phyloP scores from a whole-genome alignment of 2,888 invertebrate genomes.

The Darwinula stevensoni region DNA sequence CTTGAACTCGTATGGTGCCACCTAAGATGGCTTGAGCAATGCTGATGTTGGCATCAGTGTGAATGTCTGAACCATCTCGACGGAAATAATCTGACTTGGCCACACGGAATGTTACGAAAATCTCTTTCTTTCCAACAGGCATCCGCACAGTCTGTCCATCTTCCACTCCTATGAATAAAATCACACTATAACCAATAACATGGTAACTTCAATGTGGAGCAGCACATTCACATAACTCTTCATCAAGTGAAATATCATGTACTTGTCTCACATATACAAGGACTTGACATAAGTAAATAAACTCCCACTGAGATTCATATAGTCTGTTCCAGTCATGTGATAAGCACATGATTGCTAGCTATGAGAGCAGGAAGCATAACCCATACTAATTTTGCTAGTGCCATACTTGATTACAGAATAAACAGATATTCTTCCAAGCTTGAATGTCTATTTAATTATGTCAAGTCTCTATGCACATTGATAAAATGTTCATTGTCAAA shows the following conservation, averaged over 20 bases:
- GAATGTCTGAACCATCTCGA: slow-evolving; percentile 77
- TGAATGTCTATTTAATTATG: neutral
- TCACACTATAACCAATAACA: too few relatives aligned
- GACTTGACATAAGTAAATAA: too few relatives aligned
- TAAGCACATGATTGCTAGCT: too few relatives aligned
- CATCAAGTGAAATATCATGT: too few relatives aligned
- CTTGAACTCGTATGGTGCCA: slow-evolving; percentile 67
- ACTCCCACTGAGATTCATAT: too few relatives aligned
- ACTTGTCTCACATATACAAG: neutral
- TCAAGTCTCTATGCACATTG: neutral
- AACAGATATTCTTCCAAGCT: too few relatives aligned
- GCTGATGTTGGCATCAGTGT: slow-evolving; percentile 72
- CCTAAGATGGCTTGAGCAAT: slow-evolving; percentile 76
- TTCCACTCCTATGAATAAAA: too few relatives aligned
- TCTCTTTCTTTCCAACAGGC: slow-evolving; percentile 61
- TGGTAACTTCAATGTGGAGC: neutral
- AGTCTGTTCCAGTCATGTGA: too few relatives aligned
- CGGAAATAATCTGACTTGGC: slow-evolving; percentile 62
- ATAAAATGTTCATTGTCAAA: slow-evolving; percentile 4
- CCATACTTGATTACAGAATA: too few relatives aligned
- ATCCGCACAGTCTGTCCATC: slow-evolving; percentile 90
- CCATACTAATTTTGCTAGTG: too few relatives aligned
- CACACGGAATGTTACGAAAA: slow-evolving; percentile 79
- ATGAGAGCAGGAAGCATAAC: too few relatives aligned
- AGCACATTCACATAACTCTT: too few relatives aligned